Evolutionary conservation across 2,797 vertebrate species (phyloP).

Genomic region (Acridotheres tristis): DNA sequence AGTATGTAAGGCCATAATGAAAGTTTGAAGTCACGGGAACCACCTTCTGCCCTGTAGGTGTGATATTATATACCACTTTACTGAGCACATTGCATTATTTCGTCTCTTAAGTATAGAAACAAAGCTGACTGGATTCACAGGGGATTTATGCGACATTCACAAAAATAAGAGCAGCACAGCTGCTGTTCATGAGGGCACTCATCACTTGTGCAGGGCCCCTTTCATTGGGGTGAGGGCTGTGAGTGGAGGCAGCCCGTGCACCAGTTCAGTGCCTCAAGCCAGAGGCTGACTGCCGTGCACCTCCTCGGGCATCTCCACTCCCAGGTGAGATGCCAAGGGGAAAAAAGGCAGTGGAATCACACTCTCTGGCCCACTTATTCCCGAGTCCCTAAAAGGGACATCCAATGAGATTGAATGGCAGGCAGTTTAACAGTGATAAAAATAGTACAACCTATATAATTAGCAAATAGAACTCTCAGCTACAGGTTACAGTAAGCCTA

Average conservation of each 20-base stretch:
- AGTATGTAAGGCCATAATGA: neutral
- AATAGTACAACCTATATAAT: constrained; percentile 70
- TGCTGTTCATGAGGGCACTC: neutral
- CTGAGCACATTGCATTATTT: neutral
- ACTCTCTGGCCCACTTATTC: constrained; percentile 52
- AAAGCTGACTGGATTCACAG: neutral
- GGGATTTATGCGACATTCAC: neutral
- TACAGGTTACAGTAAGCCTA: constrained; percentile 38
- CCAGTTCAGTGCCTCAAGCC: neutral
- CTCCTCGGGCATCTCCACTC: neutral
- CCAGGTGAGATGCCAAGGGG: neutral
- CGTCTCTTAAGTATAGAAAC: neutral
- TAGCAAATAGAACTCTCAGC: constrained; percentile 52
- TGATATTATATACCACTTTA: neutral
- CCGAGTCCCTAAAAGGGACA: constrained; percentile 25
- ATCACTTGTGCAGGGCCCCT: neutral
- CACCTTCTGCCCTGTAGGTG: neutral
- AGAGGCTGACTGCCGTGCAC: neutral
- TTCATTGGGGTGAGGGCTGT: neutral
- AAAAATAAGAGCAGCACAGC: neutral
- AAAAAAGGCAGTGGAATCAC: neutral
- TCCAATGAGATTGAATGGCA: constrained; percentile 61
- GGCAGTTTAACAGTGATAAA: constrained; percentile 54
- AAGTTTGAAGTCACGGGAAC: neutral
- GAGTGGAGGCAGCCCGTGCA: neutral